Evolutionary conservation across 2,888 invertebrate species (phyloP).

Genomic region (Bellardia bayeri): DNA sequence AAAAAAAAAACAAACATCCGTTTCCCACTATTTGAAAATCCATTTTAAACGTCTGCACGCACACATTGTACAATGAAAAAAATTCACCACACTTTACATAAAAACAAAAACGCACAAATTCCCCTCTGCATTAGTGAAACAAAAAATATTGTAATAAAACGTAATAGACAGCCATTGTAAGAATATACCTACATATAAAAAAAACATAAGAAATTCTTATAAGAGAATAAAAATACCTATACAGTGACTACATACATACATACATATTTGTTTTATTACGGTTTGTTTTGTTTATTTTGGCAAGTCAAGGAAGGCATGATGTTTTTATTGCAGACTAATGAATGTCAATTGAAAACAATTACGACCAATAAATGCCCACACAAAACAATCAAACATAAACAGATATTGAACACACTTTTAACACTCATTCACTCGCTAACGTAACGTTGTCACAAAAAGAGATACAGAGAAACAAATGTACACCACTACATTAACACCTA

Average conservation of each 20-base stretch:
- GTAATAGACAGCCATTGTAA: conserved; percentile 48
- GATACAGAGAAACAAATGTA: conserved; percentile 27
- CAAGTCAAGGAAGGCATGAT: conserved; percentile 55
- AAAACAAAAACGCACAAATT: background rate
- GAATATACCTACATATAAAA: background rate
- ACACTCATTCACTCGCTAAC: background rate
- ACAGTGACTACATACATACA: conserved; percentile 20
- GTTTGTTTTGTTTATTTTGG: conserved; percentile 32
- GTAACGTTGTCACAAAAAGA: background rate
- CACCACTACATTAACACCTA: conserved; percentile 9
- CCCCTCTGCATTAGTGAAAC: conserved; percentile 6
- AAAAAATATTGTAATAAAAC: conserved; percentile 29
- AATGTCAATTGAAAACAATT: conserved; percentile 83
- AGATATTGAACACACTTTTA: conserved; percentile 58
- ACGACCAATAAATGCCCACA: conserved; percentile 81
- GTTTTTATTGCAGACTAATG: conserved; percentile 81
- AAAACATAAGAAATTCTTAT: conserved; percentile 5
- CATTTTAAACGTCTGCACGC: background rate
- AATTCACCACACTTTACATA: conserved; percentile 19
- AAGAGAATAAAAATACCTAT: no score
- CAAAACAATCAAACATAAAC: conserved; percentile 75
- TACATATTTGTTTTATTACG: no score
- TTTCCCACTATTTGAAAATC: conserved; percentile 6
- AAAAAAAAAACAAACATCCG: conserved; percentile 8
- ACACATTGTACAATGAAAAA: background rate